phyloP scores from a whole-genome alignment of 2,888 invertebrate genomes.

The Ophion costatus region DNA sequence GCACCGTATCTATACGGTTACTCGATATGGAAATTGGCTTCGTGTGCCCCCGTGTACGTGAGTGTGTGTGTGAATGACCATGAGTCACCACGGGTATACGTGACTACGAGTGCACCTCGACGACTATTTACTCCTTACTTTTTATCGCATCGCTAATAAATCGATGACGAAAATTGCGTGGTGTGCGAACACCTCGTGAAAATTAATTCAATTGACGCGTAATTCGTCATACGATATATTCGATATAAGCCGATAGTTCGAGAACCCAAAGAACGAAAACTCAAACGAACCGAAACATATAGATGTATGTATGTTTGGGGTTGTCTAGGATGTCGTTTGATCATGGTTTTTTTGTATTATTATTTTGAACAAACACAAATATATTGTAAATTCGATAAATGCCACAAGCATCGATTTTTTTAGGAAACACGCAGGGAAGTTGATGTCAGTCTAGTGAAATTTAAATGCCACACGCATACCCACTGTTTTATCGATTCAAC shows the following conservation, averaged over 20 bases:
- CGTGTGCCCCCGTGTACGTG: not conserved
- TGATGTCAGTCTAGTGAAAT: conserved; percentile 9
- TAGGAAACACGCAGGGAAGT: conserved; percentile 9
- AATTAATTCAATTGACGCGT: not conserved
- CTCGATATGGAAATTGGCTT: conserved; percentile 39
- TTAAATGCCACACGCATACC: conserved; percentile 23
- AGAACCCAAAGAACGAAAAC: not conserved
- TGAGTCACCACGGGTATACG: not conserved
- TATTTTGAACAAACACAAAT: no score
- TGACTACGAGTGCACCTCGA: not conserved
- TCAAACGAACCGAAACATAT: not conserved
- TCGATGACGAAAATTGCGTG: not conserved
- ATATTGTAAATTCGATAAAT: no score
- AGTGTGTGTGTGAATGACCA: not conserved
- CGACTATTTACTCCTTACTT: not conserved
- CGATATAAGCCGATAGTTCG: no score
- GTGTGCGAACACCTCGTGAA: not conserved
- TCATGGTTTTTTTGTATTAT: not conserved
- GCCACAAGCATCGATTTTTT: not conserved
- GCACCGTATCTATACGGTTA: conserved; percentile 30
- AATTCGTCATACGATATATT: not conserved
- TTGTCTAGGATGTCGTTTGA: not conserved
- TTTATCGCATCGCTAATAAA: not conserved
- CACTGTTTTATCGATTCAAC: conserved; percentile 58
- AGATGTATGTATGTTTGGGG: not conserved